Evolutionary conservation across 2,797 vertebrate genomes (phyloP).

Genomic region (Pseudopleuronectes americanus): DNA sequence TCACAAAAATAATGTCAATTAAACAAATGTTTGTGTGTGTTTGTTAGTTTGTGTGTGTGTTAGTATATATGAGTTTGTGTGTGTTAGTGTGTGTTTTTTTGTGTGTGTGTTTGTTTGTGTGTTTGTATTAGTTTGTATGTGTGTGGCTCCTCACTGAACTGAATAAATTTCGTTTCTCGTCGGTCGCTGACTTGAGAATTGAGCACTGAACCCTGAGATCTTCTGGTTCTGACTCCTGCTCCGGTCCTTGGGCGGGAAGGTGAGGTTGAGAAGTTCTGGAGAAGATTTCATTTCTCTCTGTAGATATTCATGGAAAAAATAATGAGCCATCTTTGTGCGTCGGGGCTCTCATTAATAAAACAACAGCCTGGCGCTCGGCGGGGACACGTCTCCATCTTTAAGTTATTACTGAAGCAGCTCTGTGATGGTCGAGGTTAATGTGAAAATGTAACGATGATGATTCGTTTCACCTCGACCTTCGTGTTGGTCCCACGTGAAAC

Average conservation of each 20-base stretch:
- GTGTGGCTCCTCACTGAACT: conserved; percentile 15
- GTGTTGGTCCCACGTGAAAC: not conserved
- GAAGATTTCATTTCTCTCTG: conserved; percentile 43
- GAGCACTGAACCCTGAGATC: conserved; percentile 23
- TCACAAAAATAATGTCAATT: no score
- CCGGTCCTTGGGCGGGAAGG: conserved; percentile 27
- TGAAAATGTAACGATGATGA: conserved; percentile 20
- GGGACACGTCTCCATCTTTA: conserved; percentile 15
- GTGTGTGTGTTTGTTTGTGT: no score
- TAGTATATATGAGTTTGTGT: not conserved
- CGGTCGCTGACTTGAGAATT: conserved; percentile 35
- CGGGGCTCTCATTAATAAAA: conserved; percentile 31
- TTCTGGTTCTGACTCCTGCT: conserved; percentile 35
- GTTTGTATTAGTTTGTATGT: not conserved
- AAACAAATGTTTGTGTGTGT: not conserved
- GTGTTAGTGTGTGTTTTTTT: not conserved
- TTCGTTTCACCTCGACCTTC: conserved; percentile 7
- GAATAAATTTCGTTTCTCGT: conserved; percentile 32
- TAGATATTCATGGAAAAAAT: conserved; percentile 47
- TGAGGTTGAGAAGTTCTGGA: conserved; percentile 28
- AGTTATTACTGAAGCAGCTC: conserved; percentile 4
- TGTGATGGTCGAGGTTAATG: conserved; percentile 7
- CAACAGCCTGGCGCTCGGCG: conserved; percentile 8
- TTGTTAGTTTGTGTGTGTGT: no score
- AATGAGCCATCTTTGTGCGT: conserved; percentile 53